These are phyloP conservation scores for Ambastaia sidthimunki DNA, from an alignment of 2,797 vertebrate species.

Conservation along the genomic window DNA sequence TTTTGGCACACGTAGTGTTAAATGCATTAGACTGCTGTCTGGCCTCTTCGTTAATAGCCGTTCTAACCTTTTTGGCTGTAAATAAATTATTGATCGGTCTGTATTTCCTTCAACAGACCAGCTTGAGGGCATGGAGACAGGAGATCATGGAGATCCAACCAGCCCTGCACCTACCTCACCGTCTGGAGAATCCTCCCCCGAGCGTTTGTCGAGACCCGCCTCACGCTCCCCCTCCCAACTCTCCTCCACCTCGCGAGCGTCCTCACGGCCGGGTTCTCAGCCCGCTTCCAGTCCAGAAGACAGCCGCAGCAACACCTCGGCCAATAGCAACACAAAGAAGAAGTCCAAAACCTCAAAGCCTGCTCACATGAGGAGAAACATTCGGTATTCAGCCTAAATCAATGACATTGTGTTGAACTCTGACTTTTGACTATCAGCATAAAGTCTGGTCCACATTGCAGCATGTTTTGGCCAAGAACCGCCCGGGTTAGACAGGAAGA, in stretches of 20 bases:
- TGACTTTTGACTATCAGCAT: not conserved
- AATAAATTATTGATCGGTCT: conserved; percentile 8
- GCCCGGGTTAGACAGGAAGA: too few species aligned
- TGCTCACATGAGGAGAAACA: conserved; percentile 96
- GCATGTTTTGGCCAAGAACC: too few species aligned
- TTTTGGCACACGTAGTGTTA: not conserved
- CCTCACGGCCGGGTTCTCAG: conserved; percentile 58
- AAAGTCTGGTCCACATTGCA: too few species aligned
- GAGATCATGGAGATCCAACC: conserved; percentile 77
- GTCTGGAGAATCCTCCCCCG: conserved; percentile 80
- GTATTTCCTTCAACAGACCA: conserved; percentile 75
- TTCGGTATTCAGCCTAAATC: conserved; percentile 81
- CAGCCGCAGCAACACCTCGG: conserved; percentile 75
- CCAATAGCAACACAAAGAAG: conserved; percentile 85
- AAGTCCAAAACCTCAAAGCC: conserved; percentile 81
- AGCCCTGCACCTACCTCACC: conserved; percentile 91
- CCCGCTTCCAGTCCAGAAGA: conserved; percentile 74
- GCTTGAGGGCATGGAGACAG: conserved; percentile 80
- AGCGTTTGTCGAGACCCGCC: conserved; percentile 72
- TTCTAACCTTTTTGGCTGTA: not conserved
- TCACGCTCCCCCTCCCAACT: conserved; percentile 70
- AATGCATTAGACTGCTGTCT: not conserved
- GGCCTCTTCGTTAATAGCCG: not conserved
- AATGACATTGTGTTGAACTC: not conserved
- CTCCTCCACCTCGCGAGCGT: conserved; percentile 74